Evolutionary conservation across 1,140 invertebrate genomes (phyloP).

Genomic region (Coptotermes formosanus): DNA sequence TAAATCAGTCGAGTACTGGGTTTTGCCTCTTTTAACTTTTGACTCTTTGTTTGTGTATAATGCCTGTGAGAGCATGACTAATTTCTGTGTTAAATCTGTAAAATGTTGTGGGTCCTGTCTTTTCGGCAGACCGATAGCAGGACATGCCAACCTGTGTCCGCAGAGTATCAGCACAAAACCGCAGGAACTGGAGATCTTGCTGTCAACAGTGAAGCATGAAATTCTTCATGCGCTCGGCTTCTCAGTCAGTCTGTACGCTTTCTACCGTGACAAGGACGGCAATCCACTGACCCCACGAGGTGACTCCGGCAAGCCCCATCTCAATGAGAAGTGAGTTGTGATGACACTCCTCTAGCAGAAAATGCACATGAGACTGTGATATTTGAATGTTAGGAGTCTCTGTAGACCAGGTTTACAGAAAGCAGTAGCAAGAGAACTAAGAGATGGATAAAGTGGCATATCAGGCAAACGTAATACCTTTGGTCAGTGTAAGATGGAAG

Average conservation of each 20-base stretch:
- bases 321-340: slow-evolving; percentile 79
- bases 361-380: too few relatives aligned
- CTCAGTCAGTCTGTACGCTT: slow-evolving; percentile 92
- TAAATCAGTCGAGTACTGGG: too few relatives aligned
- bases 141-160: slow-evolving; percentile 97
- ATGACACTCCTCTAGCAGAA: background rate
- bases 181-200: slow-evolving; percentile 87
- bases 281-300: slow-evolving; percentile 78
- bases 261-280: slow-evolving; percentile 84
- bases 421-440: too few relatives aligned
- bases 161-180: slow-evolving; percentile 90
- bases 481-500: too few relatives aligned
- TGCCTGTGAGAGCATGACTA: too few relatives aligned
- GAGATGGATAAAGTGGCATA: too few relatives aligned
- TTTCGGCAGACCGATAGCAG: slow-evolving; percentile 88
- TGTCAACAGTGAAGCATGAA: slow-evolving; percentile 98
- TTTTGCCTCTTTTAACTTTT: too few relatives aligned
- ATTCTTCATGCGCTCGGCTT: slow-evolving; percentile 97
- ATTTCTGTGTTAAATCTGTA: too few relatives aligned
- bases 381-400: too few relatives aligned
- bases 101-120: background rate
- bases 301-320: slow-evolving; percentile 81
- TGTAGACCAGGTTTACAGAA: too few relatives aligned
- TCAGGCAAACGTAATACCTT: too few relatives aligned
- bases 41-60: too few relatives aligned